Evolutionary conservation across 2,888 invertebrate species (phyloP), one percentile per base, ranked within the genome.

Genomic region (Cenopis cana): DNA sequence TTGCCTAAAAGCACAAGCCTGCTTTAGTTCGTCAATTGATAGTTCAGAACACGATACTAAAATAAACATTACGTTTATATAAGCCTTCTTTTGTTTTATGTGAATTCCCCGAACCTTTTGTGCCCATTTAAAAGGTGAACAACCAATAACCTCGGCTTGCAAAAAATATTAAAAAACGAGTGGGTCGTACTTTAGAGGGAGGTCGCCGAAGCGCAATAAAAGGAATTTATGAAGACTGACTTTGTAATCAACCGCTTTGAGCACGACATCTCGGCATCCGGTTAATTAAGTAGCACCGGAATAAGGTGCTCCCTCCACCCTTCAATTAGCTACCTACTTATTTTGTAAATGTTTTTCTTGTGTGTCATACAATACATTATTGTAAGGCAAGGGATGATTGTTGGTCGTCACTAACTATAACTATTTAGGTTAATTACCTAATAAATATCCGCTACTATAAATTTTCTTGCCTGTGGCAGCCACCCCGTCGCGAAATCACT

Each of bases 201-300:
- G 18, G 54, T 54, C 20, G 14, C 55, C 55, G 62, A 64, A 71
- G 55, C 29, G 66, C 14, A 54, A 74, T 69, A 72, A 72, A 74
- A 67, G 67, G 57, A 69, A 69, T 69, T 72, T 69, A 74, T 74
- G 67, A 69, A 62, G 62, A 66, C 66, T 41, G 74, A 50, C 72
- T 72, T 69, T 74, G 67, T 69, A 72, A 74, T 74, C 66, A 74
- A 74, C 60, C 64, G 74, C 72, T 49, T 61, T 64, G 62, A 64
- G 14, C 24, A 57, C 60, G 24, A 68, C 62, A 59, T 64, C 62
- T 62, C 67, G 64, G 62, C 70, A 67, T 70, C 59, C 69, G 55
- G 64, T 68, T 68, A 68, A 68, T 68, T 68, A 61, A 54, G 38
- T 29, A 17, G 20, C 41, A 12, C 56, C 11, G 61, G 20, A 46